Percentiles rank a stretch among this genome's conserved stretches.
Conservation (phyloP, 2,888 invertebrate species). For the Calameuta pallipes region DNA sequence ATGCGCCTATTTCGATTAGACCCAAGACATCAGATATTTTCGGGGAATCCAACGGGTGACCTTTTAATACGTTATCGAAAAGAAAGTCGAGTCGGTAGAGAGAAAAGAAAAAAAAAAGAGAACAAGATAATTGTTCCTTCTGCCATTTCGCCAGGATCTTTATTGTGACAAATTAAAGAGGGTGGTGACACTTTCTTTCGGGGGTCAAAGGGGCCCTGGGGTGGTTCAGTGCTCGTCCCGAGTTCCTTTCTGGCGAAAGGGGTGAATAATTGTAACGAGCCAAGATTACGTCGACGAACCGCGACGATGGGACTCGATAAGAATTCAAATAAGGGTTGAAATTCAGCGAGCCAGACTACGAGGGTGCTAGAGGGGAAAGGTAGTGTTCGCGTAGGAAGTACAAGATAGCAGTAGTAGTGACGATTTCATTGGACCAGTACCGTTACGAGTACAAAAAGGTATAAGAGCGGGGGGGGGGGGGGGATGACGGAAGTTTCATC, state of each 20-base stretch:
- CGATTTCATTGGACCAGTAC: background rate
- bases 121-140: background rate
- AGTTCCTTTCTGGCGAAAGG: constrained; percentile 37
- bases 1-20: background rate
- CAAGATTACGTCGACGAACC: constrained; percentile 35
- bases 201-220: constrained; percentile 14
- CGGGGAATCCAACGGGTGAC: background rate
- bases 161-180: constrained; percentile 50
- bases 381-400: background rate
- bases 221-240: constrained; percentile 11
- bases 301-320: constrained; percentile 37
- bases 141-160: background rate
- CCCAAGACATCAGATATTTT: background rate
- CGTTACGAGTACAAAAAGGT: background rate
- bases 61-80: background rate
- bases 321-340: constrained; percentile 43
- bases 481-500: constrained; percentile 1
- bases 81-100: background rate
- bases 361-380: background rate
- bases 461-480: background rate
- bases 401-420: background rate
- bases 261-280: constrained; percentile 59
- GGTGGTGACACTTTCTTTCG: constrained; percentile 19
- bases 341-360: background rate
- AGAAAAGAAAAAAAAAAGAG: background rate